Evolutionary conservation across 2,797 vertebrate species (phyloP).

Genomic region (Danio aesculapii): DNA sequence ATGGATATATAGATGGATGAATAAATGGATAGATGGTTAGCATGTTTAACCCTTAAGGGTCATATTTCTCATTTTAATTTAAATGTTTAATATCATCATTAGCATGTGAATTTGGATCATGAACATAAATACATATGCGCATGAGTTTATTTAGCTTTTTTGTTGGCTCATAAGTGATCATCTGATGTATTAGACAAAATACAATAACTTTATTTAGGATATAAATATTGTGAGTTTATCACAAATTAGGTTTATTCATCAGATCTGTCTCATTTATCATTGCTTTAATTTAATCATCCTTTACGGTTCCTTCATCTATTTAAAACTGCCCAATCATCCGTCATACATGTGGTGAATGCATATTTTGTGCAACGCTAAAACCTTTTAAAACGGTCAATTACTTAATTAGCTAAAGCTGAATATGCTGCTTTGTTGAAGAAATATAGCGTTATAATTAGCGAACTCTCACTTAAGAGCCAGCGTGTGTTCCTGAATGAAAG

Average conservation of each 20-base stretch:
- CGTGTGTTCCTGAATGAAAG: conserved; percentile 85
- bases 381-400: conserved; percentile 76
- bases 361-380: conserved; percentile 55
- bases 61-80: no score
- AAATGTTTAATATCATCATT: no score
- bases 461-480: conserved; percentile 70
- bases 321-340: not conserved
- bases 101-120: no score
- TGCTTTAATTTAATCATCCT: not conserved
- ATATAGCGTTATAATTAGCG: conserved; percentile 88
- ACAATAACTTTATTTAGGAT: not conserved
- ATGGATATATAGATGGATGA: no score
- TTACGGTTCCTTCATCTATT: not conserved
- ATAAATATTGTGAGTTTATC: not conserved
- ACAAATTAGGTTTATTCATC: not conserved
- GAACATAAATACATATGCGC: no score
- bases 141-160: no score
- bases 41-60: no score
- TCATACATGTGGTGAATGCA: not conserved
- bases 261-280: not conserved
- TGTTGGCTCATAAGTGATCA: not conserved
- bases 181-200: not conserved
- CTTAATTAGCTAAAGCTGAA: conserved; percentile 91
- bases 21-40: no score
- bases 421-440: conserved; percentile 91